Conservation (phyloP, 2,113 vertebrate species). For the Mandrillus leucophaeus region DNA sequence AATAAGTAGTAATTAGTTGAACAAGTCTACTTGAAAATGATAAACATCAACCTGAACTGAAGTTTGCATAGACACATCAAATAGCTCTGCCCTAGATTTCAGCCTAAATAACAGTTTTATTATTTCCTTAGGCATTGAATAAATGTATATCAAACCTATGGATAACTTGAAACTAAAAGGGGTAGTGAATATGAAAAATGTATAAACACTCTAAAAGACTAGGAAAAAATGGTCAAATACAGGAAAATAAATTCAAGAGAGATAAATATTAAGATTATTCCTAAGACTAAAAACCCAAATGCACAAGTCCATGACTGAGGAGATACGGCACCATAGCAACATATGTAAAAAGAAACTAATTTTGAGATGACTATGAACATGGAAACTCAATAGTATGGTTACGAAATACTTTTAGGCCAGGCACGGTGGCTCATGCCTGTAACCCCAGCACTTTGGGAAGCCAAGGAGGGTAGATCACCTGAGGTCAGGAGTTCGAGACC, state of each 20-base stretch:
- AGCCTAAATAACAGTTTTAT: background rate
- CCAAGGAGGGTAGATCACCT: too few relatives aligned
- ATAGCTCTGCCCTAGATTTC: background rate
- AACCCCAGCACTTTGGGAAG: too few relatives aligned
- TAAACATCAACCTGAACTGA: background rate
- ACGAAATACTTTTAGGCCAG: background rate
- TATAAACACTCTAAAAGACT: background rate
- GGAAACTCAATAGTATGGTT: background rate
- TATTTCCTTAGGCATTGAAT: background rate
- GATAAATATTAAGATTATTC: conserved; percentile 9
- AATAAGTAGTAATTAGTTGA: background rate
- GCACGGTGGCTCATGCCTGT: too few relatives aligned
- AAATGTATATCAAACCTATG: background rate
- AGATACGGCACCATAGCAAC: background rate
- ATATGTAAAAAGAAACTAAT: background rate
- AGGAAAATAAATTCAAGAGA: conserved; percentile 3
- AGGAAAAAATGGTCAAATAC: background rate
- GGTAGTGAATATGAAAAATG: background rate
- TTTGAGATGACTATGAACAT: background rate
- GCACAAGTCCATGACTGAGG: background rate
- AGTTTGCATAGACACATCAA: background rate
- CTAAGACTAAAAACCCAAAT: background rate
- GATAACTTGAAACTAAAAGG: background rate
- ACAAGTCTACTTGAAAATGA: background rate
- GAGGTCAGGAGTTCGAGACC: too few relatives aligned